Evolutionary conservation across 2,113 vertebrate genomes (phyloP).

Genomic region (Cercopithecus mona): DNA sequence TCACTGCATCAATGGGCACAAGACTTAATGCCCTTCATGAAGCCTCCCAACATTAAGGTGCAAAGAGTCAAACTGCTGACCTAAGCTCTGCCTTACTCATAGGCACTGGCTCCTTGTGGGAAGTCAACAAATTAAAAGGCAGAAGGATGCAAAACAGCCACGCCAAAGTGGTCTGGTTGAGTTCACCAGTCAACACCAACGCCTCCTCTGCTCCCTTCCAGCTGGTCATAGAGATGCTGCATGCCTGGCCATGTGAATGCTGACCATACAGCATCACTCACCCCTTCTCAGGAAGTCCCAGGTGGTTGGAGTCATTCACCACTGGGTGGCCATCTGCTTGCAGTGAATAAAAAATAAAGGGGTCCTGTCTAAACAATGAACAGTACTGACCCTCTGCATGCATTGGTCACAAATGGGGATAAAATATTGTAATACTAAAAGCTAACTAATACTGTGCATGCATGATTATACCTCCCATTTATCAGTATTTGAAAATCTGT

Average conservation of each 20-base stretch:
- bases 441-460: not conserved
- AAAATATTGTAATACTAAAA: not conserved
- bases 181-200: not conserved
- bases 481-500: not conserved
- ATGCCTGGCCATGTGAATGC: not conserved
- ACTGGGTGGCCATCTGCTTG: not conserved
- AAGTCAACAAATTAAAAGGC: conserved; percentile 37
- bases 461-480: too few species aligned
- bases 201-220: not conserved
- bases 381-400: not conserved
- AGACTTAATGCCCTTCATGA: not conserved
- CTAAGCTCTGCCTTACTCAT: conserved; percentile 2
- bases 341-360: not conserved
- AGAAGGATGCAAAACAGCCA: conserved; percentile 35
- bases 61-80: not conserved
- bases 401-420: not conserved
- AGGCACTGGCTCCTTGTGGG: not conserved
- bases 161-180: not conserved
- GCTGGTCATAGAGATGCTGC: not conserved
- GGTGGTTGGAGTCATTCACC: not conserved
- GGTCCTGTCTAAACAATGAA: not conserved
- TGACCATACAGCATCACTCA: fast-evolving
- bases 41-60: not conserved
- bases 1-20: not conserved
- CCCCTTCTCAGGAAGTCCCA: not conserved